Percentiles rank a stretch among this genome's conserved stretches.
Evolutionary conservation across 1,140 invertebrate genomes (phyloP).

Genomic region (Trichonephila clavata): DNA sequence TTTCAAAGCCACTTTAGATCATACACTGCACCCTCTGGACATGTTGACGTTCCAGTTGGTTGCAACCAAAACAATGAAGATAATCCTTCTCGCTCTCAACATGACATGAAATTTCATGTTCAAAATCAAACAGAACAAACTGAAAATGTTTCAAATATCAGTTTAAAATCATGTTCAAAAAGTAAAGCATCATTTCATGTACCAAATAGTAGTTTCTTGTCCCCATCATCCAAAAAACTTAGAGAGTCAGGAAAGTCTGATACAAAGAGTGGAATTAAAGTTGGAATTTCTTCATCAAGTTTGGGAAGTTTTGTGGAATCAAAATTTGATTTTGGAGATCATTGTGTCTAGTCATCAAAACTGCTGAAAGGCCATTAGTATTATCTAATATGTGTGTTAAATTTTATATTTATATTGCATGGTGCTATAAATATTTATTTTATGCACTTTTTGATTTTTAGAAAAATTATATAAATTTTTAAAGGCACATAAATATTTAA

Average conservation of each 20-base stretch:
- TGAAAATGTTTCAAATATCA: background rate
- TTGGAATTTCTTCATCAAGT: background rate
- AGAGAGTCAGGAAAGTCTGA: background rate
- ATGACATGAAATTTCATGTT: background rate
- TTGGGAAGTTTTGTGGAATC: background rate
- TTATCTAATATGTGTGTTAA: no score
- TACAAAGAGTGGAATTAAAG: background rate
- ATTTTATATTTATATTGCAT: no score
- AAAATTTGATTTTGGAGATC: conserved; percentile 12
- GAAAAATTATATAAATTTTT: background rate
- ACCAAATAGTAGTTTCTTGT: background rate
- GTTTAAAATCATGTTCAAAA: background rate
- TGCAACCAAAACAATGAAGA: background rate
- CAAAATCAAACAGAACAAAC: background rate
- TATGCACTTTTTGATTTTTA: background rate
- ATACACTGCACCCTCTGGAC: background rate
- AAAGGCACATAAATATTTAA: no score
- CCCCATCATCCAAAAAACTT: background rate
- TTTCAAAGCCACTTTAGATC: conserved; percentile 9
- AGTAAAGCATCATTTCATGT: background rate
- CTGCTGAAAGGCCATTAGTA: background rate
- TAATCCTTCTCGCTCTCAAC: background rate
- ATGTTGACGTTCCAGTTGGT: background rate
- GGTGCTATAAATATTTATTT: no score
- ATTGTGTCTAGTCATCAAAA: background rate